Evolutionary conservation across 2,113 vertebrate species (phyloP), one percentile per base, ranked within the genome.

Genomic region (Nyctibius bracteatus): DNA sequence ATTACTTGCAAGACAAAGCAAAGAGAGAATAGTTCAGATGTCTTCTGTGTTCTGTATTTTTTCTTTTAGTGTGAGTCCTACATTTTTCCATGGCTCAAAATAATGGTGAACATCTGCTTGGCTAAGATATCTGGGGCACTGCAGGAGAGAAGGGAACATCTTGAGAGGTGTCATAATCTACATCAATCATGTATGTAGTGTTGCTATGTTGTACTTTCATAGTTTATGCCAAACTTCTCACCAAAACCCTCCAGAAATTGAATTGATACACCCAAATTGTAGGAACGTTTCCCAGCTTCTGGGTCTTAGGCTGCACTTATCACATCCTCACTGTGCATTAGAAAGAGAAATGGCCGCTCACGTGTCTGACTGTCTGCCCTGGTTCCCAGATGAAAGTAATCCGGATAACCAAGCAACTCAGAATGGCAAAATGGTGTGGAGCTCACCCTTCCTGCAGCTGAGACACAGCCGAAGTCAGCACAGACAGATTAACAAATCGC

Each of bases 81-180:
- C 65, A 33, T 96, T 94, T 93, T 96, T 96, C 82, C 31, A 3
- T 86, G n/a, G 65, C 44, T 94, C 41, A 84, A 75, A 84, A 57
- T 95, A 94, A 96, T 93, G 73, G 86, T 72, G 84, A 97, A 97
- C 96, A 97, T 96, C 95, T 97, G 95, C 94, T 97, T 96, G 95
- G 94, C 94, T 93, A 84, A 92, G 55, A 78, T 88, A 93, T 81
- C 67, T 93, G 77, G 63, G 61, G 86, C 66, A 81, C 44, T 79
- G 65, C 77, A 93, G 81, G 95, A 86, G 68, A 84, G 82, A 88
- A 88, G 28, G 68, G 85, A 92, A 93, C 70, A 95, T 95, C 95
- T 94, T 94, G 80, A 95, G 88, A 94, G 74, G 91, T 33, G 91
- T 94, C 91, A 92, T 79, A 91, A 84, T 79, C 52, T 85, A 47